Percentiles rank a stretch among this genome's conserved stretches.
Conservation (phyloP, 2,113 vertebrate genomes). For the Bos taurus region ARS-UCD2.0 NC_037336.1:95213001-95213500, state of each 20-base stretch:
- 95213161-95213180: background rate
- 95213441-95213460: background rate
- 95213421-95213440: background rate
- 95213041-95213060: background rate
- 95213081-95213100: background rate
- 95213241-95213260: background rate
- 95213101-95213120: background rate
- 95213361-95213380: background rate
- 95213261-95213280: rapidly evolving
- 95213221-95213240: background rate
- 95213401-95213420: background rate
- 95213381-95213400: background rate
- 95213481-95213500: background rate
- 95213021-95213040: background rate
- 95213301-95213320: background rate
- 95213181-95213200: background rate
- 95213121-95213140: background rate
- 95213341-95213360: background rate
- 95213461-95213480: background rate
- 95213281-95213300: rapidly evolving
- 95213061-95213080: background rate
- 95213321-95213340: background rate
- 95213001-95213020: background rate
- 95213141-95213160: background rate
- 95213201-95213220: background rate